A percentile compares a stretch with the other conserved stretches of the same genome.
Evolutionary conservation across 2,888 invertebrate genomes (phyloP).

Genomic region (Salticus scenicus): DNA sequence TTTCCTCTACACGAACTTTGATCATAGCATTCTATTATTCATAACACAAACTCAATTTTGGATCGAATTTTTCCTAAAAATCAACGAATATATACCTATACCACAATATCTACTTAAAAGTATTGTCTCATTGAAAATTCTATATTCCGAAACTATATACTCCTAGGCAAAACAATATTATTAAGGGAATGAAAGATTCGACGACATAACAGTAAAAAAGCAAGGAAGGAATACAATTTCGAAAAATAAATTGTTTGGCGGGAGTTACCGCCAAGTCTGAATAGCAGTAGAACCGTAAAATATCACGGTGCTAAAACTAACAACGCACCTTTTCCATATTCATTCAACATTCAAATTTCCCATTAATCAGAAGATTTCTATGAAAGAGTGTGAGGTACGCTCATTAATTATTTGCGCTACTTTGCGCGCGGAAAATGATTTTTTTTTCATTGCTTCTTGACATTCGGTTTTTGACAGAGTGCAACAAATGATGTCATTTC

Average conservation of each 20-base stretch:
- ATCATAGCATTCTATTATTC: too few relatives aligned
- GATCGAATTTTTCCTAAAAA: too few relatives aligned
- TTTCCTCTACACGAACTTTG: too few relatives aligned
- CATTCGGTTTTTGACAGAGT: conserved; percentile 19
- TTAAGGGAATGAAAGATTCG: background rate
- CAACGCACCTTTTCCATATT: conserved; percentile 26
- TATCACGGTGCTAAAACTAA: background rate
- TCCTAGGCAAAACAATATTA: background rate
- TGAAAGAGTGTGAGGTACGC: background rate
- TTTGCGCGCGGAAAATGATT: conserved; percentile 18
- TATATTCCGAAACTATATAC: background rate
- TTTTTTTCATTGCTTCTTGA: too few relatives aligned
- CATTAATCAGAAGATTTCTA: conserved; percentile 35
- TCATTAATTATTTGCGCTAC: conserved; percentile 52
- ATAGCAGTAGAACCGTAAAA: background rate
- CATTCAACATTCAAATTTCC: conserved; percentile 25
- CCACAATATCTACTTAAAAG: too few relatives aligned
- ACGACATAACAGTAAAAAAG: background rate
- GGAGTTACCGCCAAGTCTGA: too few relatives aligned
- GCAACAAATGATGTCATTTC: background rate
- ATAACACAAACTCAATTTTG: too few relatives aligned
- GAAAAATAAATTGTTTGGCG: background rate
- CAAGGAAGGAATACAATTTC: background rate
- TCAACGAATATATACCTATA: too few relatives aligned
- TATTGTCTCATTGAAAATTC: background rate